Conservation (phyloP, 2,113 vertebrate species). For the Hemibagrus wyckioides region DNA sequence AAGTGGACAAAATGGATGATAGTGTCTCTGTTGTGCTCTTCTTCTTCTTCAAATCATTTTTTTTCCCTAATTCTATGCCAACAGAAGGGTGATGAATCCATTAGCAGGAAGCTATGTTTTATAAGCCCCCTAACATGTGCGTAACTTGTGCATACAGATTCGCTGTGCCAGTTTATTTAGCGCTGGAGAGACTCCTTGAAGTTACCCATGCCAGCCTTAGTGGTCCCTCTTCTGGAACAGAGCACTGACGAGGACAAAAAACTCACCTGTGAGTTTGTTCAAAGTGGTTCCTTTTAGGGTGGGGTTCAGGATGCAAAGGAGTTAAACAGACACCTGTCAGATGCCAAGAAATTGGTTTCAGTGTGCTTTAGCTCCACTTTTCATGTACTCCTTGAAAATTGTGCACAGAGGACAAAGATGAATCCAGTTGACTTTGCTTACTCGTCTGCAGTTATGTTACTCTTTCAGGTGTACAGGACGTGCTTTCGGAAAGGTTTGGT, state of each 20-base stretch:
- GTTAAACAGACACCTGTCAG: not conserved
- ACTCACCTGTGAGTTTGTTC: constrained; percentile 7
- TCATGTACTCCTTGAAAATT: not conserved
- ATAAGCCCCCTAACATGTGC: constrained; percentile 45
- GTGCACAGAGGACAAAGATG: constrained; percentile 34
- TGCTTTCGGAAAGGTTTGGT: constrained; percentile 1
- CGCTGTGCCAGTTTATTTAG: constrained; percentile 22
- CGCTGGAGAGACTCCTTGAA: not conserved
- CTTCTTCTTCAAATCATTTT: constrained; percentile 10
- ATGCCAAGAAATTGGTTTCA: constrained; percentile 10
- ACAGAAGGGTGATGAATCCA: constrained; percentile 31
- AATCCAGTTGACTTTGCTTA: constrained; percentile 10
- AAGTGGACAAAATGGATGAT: not conserved
- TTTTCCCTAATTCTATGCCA: constrained; percentile 19
- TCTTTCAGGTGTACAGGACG: constrained; percentile 27
- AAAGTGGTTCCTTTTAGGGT: not conserved
- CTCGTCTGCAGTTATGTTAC: not conserved
- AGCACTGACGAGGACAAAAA: not conserved
- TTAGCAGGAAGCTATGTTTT: constrained; percentile 70
- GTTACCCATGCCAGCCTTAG: not conserved
- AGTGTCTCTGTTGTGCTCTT: not conserved
- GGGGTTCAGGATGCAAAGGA: not conserved
- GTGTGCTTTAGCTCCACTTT: not conserved
- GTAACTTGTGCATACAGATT: constrained; percentile 22
- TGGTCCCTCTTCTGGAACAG: constrained; percentile 4